Conservation (phyloP, 2,113 vertebrate genomes). For the Anseranas semipalmata region DNA sequence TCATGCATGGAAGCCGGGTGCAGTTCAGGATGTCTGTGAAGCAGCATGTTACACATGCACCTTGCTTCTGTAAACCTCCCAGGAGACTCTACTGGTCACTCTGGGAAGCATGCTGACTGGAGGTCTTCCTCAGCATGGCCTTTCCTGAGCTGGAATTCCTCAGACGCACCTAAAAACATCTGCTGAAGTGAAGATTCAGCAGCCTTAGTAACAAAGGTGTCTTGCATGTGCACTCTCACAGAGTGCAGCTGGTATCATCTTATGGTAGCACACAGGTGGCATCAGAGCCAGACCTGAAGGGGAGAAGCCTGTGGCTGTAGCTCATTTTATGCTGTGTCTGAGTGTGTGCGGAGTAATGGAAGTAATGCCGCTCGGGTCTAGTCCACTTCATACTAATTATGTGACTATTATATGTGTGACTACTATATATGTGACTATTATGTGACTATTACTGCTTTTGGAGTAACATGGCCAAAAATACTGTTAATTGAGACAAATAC, state of each 20-base stretch:
- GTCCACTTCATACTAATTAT: background rate
- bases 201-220: background rate
- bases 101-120: background rate
- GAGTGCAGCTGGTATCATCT: background rate
- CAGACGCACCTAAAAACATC: rapidly evolving
- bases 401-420: too few species aligned
- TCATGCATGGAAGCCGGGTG: background rate
- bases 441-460: background rate
- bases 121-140: background rate
- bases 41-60: background rate
- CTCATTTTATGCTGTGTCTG: background rate
- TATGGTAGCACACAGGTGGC: background rate
- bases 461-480: background rate
- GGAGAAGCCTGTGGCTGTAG: rapidly evolving
- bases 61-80: background rate
- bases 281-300: background rate
- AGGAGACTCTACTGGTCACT: background rate
- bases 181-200: background rate
- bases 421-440: too few species aligned
- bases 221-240: rapidly evolving
- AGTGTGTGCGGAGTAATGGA: background rate
- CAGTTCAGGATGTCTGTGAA: background rate
- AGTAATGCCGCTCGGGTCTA: background rate
- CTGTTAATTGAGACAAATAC: background rate
- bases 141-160: background rate